These are phyloP conservation scores for Cygnus buccinator DNA, from an alignment of 2,113 vertebrate genomes.

Conservation along the genomic window DNA sequence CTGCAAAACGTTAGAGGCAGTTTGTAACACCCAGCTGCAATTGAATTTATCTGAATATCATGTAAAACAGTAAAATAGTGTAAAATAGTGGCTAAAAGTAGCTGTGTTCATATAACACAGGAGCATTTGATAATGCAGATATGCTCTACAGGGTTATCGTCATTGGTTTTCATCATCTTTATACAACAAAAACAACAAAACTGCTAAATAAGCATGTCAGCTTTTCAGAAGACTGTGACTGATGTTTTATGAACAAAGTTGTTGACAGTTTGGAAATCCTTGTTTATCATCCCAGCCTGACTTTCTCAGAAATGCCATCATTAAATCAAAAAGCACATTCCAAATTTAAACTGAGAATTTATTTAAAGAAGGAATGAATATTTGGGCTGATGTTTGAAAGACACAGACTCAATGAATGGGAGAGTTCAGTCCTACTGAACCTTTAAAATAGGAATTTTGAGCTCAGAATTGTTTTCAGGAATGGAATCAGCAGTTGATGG, in stretches of 20 bases:
- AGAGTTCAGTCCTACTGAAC: neutral
- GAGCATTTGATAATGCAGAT: conserved; percentile 12
- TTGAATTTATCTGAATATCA: conserved; percentile 30
- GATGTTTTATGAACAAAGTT: neutral
- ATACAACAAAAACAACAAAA: conserved; percentile 27
- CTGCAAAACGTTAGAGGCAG: neutral
- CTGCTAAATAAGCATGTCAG: neutral
- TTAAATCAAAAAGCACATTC: neutral
- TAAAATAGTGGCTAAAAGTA: neutral
- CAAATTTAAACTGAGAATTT: neutral
- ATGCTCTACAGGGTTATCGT: neutral
- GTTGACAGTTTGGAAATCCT: neutral
- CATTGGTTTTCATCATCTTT: conserved; percentile 5
- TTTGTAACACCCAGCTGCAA: conserved; percentile 28
- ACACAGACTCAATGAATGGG: neutral
- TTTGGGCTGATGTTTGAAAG: neutral
- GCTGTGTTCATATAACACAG: neutral
- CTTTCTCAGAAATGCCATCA: neutral
- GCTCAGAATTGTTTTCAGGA: neutral
- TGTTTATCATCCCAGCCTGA: neutral
- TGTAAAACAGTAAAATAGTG: neutral
- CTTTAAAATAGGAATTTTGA: neutral
- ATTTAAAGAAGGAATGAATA: neutral
- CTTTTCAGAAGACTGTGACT: conserved; percentile 11
- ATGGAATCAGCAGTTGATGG: neutral